Conservation (phyloP, 1,140 invertebrate species). For the Melitaea cinxia region DNA sequence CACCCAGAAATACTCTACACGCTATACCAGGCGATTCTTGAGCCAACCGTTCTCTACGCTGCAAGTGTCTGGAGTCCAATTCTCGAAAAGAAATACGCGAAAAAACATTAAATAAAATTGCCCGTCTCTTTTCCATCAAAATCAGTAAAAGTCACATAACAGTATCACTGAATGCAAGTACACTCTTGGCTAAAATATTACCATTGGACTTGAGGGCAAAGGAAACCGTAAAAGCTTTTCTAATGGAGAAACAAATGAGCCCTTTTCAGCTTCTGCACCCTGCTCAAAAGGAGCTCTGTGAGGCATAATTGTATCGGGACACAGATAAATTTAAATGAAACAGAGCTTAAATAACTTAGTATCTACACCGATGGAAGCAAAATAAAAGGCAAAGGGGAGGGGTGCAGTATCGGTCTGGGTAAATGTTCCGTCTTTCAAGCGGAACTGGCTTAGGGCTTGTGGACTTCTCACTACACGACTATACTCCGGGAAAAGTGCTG, state of each 20-base stretch:
- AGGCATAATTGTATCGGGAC: neutral
- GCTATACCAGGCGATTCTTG: neutral
- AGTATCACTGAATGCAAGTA: neutral
- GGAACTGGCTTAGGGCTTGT: neutral
- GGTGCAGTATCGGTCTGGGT: neutral
- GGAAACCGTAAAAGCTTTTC: neutral
- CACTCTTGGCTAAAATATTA: neutral
- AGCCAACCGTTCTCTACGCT: slow-evolving; percentile 1
- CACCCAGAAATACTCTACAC: neutral
- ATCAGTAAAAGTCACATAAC: neutral
- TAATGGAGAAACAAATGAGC: neutral
- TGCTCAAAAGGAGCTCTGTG: neutral
- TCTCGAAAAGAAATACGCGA: neutral
- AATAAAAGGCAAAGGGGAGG: slow-evolving; percentile 16
- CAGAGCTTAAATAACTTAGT: neutral
- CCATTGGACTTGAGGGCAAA: neutral
- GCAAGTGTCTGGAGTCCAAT: slow-evolving; percentile 1
- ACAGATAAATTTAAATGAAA: neutral
- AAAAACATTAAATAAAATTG: neutral
- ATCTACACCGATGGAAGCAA: slow-evolving; percentile 29
- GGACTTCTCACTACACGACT: neutral
- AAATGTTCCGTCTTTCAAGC: neutral
- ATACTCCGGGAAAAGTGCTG: neutral
- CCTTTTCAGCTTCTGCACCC: neutral
- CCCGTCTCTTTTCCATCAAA: neutral